These are phyloP conservation scores for Sphaeramia orbicularis DNA, from an alignment of 2,797 vertebrate genomes.

Conservation along the genomic window DNA sequence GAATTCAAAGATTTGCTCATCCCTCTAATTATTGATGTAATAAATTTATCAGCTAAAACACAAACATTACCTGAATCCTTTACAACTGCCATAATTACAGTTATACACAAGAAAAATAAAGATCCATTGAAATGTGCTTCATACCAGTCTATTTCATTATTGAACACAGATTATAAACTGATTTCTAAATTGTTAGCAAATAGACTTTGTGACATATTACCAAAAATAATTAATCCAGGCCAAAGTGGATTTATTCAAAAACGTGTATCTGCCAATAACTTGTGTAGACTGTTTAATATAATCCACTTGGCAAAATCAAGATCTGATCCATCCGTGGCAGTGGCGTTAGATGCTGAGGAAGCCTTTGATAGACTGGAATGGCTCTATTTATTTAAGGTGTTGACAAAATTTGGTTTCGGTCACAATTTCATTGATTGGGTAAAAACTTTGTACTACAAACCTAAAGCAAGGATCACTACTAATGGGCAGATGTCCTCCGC, in stretches of 20 bases:
- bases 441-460: no score
- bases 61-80: not conserved
- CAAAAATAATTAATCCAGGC: conserved; percentile 12
- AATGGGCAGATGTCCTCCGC: conserved; percentile 4
- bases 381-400: conserved; percentile 1
- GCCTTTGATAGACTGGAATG: not conserved
- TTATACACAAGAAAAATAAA: no score
- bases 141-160: conserved; percentile 7
- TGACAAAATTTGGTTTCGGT: no score
- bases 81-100: not conserved
- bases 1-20: conserved; percentile 18
- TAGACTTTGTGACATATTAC: no score
- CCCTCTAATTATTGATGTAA: not conserved
- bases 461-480: no score
- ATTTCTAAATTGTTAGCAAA: conserved; percentile 27
- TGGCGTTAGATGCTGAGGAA: not conserved
- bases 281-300: conserved; percentile 19
- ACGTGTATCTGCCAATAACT: conserved; percentile 30
- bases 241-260: no score
- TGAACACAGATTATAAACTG: conserved; percentile 25
- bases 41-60: not conserved
- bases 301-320: conserved; percentile 11
- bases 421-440: no score
- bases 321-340: not conserved
- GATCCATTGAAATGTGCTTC: no score